phyloP scores from a whole-genome alignment of 1,140 invertebrate genomes.

The Leptinotarsa texana region DNA sequence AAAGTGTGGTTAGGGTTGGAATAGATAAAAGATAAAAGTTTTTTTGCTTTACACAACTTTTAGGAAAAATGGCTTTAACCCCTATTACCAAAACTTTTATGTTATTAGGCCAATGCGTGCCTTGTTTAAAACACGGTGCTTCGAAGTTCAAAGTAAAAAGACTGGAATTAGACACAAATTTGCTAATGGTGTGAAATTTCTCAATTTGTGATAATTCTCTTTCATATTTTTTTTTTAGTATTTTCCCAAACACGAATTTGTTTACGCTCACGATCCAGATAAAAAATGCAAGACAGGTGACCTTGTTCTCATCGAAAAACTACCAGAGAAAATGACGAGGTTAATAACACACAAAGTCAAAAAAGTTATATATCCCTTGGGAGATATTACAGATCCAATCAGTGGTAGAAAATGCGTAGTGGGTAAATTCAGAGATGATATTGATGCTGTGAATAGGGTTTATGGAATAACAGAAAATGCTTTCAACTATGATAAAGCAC shows the following conservation, averaged over 20 bases:
- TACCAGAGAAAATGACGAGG: constrained; percentile 72
- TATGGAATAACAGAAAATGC: constrained; percentile 70
- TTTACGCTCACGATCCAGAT: constrained; percentile 77
- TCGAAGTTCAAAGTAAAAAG: constrained; percentile 73
- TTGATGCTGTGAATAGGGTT: constrained; percentile 68
- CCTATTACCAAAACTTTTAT: constrained; percentile 51
- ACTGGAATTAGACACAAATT: constrained; percentile 69
- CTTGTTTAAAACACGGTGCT: constrained; percentile 73
- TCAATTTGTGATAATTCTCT: constrained; percentile 8
- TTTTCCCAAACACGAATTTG: constrained; percentile 70
- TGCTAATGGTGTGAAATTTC: constrained; percentile 66
- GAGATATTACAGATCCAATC: constrained; percentile 81
- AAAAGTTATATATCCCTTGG: constrained; percentile 78
- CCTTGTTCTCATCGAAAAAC: constrained; percentile 74
- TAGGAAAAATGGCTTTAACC: constrained; percentile 44
- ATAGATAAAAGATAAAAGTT: too few relatives aligned
- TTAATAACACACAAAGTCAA: constrained; percentile 78
- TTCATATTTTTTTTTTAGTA: constrained; percentile 65
- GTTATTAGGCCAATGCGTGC: constrained; percentile 72
- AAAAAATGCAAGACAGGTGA: constrained; percentile 80
- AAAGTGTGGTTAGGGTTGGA: too few relatives aligned
- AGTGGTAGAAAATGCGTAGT: constrained; percentile 78
- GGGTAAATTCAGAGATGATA: constrained; percentile 73
- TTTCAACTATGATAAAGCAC: constrained; percentile 79
- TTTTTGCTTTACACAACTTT: not conserved